Conservation (phyloP, 2,888 invertebrate genomes). For the Caenorhabditis sp. region DNA sequence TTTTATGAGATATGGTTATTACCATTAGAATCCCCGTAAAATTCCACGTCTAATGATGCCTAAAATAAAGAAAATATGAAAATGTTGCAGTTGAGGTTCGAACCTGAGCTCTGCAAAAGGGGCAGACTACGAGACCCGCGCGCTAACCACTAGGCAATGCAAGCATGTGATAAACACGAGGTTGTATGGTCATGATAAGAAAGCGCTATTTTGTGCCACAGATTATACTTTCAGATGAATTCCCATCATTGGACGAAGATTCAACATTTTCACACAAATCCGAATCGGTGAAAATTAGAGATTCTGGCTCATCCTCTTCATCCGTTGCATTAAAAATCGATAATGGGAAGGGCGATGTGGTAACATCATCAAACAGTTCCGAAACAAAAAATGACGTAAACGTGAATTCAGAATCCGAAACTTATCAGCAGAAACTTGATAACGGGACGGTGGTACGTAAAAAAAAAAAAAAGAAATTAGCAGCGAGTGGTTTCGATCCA, state of each 20-base stretch:
- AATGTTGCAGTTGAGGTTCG: too few relatives aligned
- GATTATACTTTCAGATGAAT: not conserved
- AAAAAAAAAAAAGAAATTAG: not conserved
- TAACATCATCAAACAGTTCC: not conserved
- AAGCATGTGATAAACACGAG: too few relatives aligned
- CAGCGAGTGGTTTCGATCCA: conserved; percentile 73
- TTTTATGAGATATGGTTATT: too few relatives aligned
- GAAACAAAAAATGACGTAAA: not conserved
- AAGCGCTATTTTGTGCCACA: too few relatives aligned
- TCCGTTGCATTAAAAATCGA: not conserved
- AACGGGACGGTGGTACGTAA: not conserved
- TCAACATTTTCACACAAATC: not conserved
- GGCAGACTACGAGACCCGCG: too few relatives aligned
- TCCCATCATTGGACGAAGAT: not conserved
- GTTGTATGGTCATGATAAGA: too few relatives aligned
- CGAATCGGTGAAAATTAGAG: not conserved
- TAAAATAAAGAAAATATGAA: too few relatives aligned
- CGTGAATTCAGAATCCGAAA: not conserved
- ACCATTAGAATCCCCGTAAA: too few relatives aligned
- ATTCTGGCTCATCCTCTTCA: not conserved
- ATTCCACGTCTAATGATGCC: too few relatives aligned
- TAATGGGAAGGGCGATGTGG: not conserved
- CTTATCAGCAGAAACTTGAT: not conserved
- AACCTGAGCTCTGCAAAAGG: too few relatives aligned
- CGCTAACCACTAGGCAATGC: too few relatives aligned